Evolutionary conservation across 2,113 vertebrate species (phyloP).

Genomic region (Halichoeres trimaculatus): DNA sequence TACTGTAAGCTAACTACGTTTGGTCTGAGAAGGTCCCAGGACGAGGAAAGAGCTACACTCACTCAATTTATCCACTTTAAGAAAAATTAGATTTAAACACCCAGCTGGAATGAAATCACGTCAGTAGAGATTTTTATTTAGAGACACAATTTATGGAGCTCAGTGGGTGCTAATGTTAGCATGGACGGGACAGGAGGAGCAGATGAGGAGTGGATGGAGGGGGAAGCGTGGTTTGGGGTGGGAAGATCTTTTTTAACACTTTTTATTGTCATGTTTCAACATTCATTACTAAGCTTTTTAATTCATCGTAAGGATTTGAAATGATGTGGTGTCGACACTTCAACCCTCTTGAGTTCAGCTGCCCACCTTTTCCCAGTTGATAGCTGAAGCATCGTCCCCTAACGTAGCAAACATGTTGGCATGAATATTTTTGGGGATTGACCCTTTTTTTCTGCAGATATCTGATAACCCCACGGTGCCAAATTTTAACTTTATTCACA

Average conservation of each 20-base stretch:
- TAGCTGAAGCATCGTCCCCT: too few relatives aligned
- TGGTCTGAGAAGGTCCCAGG: conserved; percentile 31
- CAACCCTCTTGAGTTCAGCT: too few relatives aligned
- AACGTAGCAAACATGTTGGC: too few relatives aligned
- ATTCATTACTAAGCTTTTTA: too few relatives aligned
- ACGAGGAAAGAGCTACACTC: conserved; percentile 16
- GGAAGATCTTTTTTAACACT: not conserved
- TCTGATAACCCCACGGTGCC: too few relatives aligned
- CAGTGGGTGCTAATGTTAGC: conserved; percentile 33
- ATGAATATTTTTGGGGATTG: too few relatives aligned
- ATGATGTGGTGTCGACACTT: too few relatives aligned
- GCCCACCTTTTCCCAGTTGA: too few relatives aligned
- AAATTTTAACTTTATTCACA: too few relatives aligned
- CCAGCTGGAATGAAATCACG: conserved; percentile 20
- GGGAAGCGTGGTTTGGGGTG: conserved; percentile 15
- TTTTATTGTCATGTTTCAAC: too few relatives aligned
- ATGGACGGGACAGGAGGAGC: conserved; percentile 8
- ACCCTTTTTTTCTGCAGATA: too few relatives aligned
- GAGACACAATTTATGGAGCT: conserved; percentile 9
- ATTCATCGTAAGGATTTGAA: too few relatives aligned
- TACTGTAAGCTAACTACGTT: not conserved
- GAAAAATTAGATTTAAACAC: conserved; percentile 7
- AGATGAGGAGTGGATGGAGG: conserved; percentile 14
- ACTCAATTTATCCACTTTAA: not conserved
- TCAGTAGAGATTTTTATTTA: conserved; percentile 5